Percentiles rank a stretch among this genome's conserved stretches.
phyloP scores from a whole-genome alignment of 2,113 vertebrate species.

The Syrmaticus mikado region DNA sequence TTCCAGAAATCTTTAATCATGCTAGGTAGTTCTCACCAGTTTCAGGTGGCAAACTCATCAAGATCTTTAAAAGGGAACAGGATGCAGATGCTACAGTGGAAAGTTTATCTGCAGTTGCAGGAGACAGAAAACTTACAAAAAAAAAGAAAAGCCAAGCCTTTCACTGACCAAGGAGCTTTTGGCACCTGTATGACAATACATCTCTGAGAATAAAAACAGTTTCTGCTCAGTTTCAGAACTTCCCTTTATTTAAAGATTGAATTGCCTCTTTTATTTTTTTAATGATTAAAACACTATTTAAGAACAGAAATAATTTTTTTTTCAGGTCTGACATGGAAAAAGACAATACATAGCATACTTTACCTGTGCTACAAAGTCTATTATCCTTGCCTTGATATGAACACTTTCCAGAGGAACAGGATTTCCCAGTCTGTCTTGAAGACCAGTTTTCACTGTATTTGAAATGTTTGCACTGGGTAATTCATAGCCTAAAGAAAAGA shows the following conservation, averaged over 20 bases:
- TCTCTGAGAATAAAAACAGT: neutral
- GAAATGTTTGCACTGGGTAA: constrained; percentile 49
- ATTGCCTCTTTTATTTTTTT: neutral
- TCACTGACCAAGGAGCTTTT: neutral
- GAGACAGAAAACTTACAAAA: too few relatives aligned
- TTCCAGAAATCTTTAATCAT: neutral
- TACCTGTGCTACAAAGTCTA: constrained; percentile 87
- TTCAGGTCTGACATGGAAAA: neutral
- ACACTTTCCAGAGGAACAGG: constrained; percentile 80
- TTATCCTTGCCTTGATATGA: constrained; percentile 83
- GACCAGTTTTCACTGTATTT: constrained; percentile 70
- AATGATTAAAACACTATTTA: neutral
- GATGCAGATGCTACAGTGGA: neutral
- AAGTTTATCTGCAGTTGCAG: neutral
- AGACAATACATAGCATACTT: neutral
- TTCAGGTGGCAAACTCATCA: neutral
- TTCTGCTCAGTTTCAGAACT: neutral
- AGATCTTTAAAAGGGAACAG: neutral
- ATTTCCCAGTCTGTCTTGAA: constrained; percentile 81
- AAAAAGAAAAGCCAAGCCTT: neutral
- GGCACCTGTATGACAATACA: neutral
- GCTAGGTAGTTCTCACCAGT: neutral
- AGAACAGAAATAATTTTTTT: neutral
- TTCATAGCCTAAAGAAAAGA: constrained; percentile 56
- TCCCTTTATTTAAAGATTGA: neutral